A percentile compares a stretch with the other conserved stretches of the same genome.
Evolutionary conservation across 2,888 invertebrate species (phyloP).

Genomic region (Eupithecia subumbrata): DNA sequence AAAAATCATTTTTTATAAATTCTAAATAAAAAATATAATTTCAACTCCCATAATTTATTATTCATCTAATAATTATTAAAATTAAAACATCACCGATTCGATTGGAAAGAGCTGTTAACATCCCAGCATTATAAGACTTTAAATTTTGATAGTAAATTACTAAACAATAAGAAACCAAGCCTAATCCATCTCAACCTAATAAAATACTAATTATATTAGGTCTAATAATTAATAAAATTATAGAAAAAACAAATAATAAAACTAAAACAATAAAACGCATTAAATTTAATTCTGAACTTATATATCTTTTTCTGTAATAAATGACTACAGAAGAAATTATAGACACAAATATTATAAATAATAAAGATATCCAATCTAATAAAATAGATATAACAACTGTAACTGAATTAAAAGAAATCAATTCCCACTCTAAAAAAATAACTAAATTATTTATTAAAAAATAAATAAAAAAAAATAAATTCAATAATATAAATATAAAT

Average conservation of each 20-base stretch:
- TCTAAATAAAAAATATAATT: slow-evolving; percentile 82
- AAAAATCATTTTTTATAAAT: too few species aligned
- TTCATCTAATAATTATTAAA: slow-evolving; percentile 84
- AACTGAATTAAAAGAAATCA: too few species aligned
- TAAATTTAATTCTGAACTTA: slow-evolving; percentile 82
- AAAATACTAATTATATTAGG: slow-evolving; percentile 88
- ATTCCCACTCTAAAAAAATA: slow-evolving; percentile 82
- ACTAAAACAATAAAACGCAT: slow-evolving; percentile 87
- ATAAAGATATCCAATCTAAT: slow-evolving; percentile 86
- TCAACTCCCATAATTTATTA: slow-evolving; percentile 82
- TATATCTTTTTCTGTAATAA: slow-evolving; percentile 87
- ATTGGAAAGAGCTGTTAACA: slow-evolving; percentile 89
- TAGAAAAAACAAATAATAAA: too few species aligned
- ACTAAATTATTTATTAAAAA: slow-evolving; percentile 74
- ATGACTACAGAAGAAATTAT: slow-evolving; percentile 87
- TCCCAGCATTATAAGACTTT: slow-evolving; percentile 87
- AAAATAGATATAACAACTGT: slow-evolving; percentile 83
- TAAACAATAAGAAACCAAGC: slow-evolving; percentile 88
- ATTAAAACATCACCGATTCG: slow-evolving; percentile 89
- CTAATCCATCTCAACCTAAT: slow-evolving; percentile 89
- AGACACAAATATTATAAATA: slow-evolving; percentile 86
- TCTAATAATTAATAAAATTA: too few species aligned
- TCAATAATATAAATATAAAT: slow-evolving; percentile 72
- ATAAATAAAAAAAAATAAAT: slow-evolving; percentile 71
- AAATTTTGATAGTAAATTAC: slow-evolving; percentile 89